These are phyloP conservation scores for Enteromius argenteus DNA, from an alignment of 2,797 vertebrate species.

Conservation along the genomic window DNA sequence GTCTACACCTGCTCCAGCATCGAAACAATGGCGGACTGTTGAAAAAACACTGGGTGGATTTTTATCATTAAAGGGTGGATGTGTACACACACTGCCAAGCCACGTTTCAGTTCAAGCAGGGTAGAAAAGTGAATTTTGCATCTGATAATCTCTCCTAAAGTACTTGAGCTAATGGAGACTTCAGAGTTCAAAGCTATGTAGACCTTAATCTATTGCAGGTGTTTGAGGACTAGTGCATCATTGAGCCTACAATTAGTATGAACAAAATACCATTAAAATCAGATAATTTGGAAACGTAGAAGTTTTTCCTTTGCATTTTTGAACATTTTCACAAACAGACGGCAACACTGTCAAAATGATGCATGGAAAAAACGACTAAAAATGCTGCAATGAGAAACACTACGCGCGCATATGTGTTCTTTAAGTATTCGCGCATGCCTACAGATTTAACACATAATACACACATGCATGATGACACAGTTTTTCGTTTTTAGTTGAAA, in stretches of 20 bases:
- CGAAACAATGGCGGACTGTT: neutral
- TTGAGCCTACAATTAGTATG: no score
- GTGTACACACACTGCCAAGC: neutral
- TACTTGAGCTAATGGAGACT: neutral
- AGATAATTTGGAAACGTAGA: no score
- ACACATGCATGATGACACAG: neutral
- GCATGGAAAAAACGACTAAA: no score
- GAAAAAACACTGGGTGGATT: neutral
- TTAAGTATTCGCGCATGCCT: neutral
- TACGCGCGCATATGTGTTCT: neutral
- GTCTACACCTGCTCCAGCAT: neutral
- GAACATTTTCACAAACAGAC: no score
- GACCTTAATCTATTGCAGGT: neutral
- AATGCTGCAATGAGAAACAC: neutral
- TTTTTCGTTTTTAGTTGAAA: neutral
- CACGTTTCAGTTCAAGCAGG: neutral
- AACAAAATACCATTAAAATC: no score
- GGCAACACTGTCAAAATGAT: no score
- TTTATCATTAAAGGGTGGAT: neutral
- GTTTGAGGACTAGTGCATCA: neutral
- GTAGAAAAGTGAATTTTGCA: neutral
- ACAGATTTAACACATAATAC: neutral
- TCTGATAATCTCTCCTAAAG: neutral
- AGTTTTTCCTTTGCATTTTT: no score
- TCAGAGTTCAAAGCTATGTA: neutral